Conservation (phyloP, 2,113 vertebrate species). For the Gymnocephalus cernua region DNA sequence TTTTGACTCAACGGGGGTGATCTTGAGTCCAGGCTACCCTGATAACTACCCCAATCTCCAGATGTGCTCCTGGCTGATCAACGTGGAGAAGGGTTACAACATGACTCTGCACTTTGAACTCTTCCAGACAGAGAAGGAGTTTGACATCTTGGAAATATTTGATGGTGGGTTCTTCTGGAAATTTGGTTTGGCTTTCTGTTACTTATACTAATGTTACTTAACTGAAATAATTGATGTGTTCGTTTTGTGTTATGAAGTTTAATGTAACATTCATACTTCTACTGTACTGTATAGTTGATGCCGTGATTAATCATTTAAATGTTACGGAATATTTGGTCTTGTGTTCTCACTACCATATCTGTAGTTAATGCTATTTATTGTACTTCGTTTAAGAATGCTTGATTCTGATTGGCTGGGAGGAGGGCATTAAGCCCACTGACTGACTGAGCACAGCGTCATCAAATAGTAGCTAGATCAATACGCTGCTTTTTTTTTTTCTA, state of each 20-base stretch:
- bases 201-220: background rate
- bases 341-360: background rate
- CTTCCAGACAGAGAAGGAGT: conserved; percentile 98
- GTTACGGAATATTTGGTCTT: background rate
- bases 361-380: background rate
- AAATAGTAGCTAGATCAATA: too few species aligned
- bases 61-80: conserved; percentile 97
- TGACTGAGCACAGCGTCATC: too few species aligned
- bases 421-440: too few species aligned
- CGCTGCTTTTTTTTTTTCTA: too few species aligned
- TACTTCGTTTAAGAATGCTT: too few species aligned
- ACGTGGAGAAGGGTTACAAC: conserved; percentile 98
- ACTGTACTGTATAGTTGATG: background rate
- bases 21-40: conserved; percentile 96
- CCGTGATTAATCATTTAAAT: background rate
- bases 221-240: background rate
- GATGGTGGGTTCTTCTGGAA: conserved; percentile 86
- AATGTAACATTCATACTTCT: background rate
- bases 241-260: background rate
- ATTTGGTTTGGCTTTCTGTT: background rate
- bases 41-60: conserved; percentile 97
- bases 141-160: conserved; percentile 98
- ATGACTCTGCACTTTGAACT: conserved; percentile 97
- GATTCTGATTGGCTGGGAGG: too few species aligned
- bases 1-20: conserved; percentile 95